phyloP scores from a whole-genome alignment of 2,888 invertebrate genomes.

The Carcina quercana region DNA sequence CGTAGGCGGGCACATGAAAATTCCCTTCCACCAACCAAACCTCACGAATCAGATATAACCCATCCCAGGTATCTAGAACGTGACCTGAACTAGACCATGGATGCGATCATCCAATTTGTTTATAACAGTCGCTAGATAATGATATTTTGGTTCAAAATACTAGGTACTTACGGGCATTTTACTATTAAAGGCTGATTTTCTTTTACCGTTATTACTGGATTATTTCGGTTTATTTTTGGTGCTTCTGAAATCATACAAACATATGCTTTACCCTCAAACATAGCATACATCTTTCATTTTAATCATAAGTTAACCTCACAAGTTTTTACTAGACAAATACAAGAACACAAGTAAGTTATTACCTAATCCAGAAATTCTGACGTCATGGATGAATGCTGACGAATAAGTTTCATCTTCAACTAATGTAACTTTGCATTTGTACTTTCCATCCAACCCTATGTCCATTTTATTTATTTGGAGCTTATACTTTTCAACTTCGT shows the following conservation, averaged over 20 bases:
- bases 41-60: too few relatives aligned
- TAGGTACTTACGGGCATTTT: background rate
- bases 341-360: too few relatives aligned
- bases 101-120: too few relatives aligned
- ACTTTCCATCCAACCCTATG: background rate
- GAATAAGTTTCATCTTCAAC: background rate
- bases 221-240: background rate
- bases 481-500: background rate
- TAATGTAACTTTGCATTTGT: background rate
- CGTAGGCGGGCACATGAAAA: too few relatives aligned
- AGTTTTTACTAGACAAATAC: too few relatives aligned
- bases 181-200: background rate
- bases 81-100: too few relatives aligned
- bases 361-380: background rate
- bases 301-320: too few relatives aligned
- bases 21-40: too few relatives aligned
- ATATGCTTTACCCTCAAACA: too few relatives aligned
- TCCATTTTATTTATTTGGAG: background rate
- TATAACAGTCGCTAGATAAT: too few relatives aligned
- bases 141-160: background rate
- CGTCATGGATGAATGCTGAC: background rate
- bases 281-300: too few relatives aligned
- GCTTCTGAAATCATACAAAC: background rate
- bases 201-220: background rate
- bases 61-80: too few relatives aligned